Percentiles rank a stretch among this genome's conserved stretches.
Conservation (phyloP, 2,113 vertebrate genomes). For the Cettia cetti region DNA sequence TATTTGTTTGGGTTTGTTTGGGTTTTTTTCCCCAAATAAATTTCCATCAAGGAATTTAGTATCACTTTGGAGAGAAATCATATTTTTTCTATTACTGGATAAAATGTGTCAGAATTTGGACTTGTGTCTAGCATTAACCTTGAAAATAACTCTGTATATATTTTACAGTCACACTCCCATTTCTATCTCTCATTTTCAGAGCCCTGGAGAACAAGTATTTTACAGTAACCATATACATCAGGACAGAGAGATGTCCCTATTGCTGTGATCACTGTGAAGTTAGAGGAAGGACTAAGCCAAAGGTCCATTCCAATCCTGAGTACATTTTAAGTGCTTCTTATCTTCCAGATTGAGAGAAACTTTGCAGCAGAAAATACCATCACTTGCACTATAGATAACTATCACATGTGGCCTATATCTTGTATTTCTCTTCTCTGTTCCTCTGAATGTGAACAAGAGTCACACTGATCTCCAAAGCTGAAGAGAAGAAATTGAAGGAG, state of each 20-base stretch:
- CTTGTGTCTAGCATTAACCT: not conserved
- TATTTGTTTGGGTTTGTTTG: no score
- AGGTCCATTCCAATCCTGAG: not conserved
- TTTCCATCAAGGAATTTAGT: not conserved
- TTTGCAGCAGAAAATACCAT: not conserved
- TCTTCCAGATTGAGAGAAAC: not conserved
- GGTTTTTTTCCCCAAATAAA: not conserved
- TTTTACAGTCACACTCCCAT: not conserved
- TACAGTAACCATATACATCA: not conserved
- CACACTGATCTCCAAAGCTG: not conserved
- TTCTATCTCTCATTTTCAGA: not conserved
- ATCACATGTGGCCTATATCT: not conserved
- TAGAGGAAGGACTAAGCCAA: not conserved
- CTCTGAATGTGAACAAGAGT: not conserved
- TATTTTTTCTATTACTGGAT: not conserved
- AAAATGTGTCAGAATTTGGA: not conserved
- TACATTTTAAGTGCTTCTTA: not conserved
- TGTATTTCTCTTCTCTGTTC: not conserved
- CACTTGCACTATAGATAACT: not conserved
- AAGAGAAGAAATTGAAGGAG: not conserved
- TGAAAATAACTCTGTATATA: not conserved
- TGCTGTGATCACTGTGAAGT: not conserved
- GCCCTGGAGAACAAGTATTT: not conserved
- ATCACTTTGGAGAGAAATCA: not conserved
- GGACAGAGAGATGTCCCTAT: fast-evolving